Evolutionary conservation across 1,140 invertebrate genomes (phyloP), one percentile per base, ranked within the genome.

Genomic region (Drosophila albomicans): DNA sequence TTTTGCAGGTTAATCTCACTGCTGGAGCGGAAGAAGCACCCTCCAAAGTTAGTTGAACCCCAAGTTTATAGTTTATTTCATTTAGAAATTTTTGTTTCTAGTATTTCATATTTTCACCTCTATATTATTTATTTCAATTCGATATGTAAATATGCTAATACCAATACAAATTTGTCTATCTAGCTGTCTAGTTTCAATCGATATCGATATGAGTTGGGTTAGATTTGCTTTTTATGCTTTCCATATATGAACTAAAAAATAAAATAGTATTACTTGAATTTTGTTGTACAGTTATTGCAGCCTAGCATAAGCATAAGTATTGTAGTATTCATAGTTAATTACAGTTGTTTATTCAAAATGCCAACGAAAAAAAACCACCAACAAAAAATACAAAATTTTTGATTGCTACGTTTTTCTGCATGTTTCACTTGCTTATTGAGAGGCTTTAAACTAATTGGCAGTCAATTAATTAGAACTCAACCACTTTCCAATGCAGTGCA

Each of bases 1-100:
- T 82, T 91, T 85, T 92, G 59, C 91, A 92, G 91, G 91, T 92
- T 81, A 89, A 91, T 91, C 89, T 92, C 81, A 92, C 91, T 79
- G 91, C 91, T 85, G 91, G 91, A 91, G 91, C 89, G 81, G 91
- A 92, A 75, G 91, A 91, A 89, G 76, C 79, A 66, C 88, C 90
- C 81, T 91, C 89, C 81, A 92, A 92, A 91, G 91, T 92, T 92
- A 92, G 91, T 58, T 68, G 46, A 70, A 76, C 56, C 70, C 51
- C 71, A 20, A 25, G 32, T 20, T 20, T 41, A 41, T 41, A 20
- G 51, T 54, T 54, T 54, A 49, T 67, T 32, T 2, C 10, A 38
- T 38, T 45, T 38, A 38, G 32, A 30, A 11, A 16, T 51, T 45
- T 65, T 13, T 20, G 13, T 57, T 41, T 57, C 15, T 11, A 16